Evolutionary conservation across 2,113 vertebrate genomes (phyloP), one percentile per base, ranked within the genome.

Genomic region (Accipiter virgatus): DNA sequence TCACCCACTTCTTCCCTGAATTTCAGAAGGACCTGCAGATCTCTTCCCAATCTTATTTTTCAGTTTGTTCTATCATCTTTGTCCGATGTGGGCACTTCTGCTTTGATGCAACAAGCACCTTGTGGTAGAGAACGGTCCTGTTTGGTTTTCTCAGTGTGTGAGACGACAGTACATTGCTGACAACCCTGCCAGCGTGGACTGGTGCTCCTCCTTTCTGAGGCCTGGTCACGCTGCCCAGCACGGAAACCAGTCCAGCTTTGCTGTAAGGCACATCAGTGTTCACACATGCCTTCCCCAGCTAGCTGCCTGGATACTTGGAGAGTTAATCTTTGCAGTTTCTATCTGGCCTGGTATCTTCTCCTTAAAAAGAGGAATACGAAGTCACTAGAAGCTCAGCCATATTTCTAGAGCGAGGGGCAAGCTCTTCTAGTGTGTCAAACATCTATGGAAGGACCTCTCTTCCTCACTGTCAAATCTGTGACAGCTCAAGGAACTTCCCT

Each of bases 401-500:
- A 27, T 81, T 89, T 91, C 72, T 89, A 52, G 75, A 90, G 34
- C 2, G 12, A 84, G 36, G 26, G 27, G 74, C 40, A 86, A 94
- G 59, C 61, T 92, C n/a, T 87, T 79, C 36, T 23, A 32, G 18
- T 5, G 21, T 86, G 78, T 74, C 77, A 86, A 13, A 77, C 75
- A 52, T 47, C 52, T 68, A 2, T 48, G 73, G 65, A 87, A 89
- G 53, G 89, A 48, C 23, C 32, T 87, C 50, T 71, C 23, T 92
- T 68, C 61, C 45, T 82, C 0, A 0, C 73, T 93, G 88, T 89
- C 84, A 81, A 50, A 83, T 26, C 72, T 81, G 47, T 63, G 77
- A 95, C 70, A 91, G 83, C 73, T 95, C 47, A 68, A 68, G 95
- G 86, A 93, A 79, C 72, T 91, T 94, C 94, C 78, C 71, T 86